Evolutionary conservation across 2,113 vertebrate species (phyloP).

Genomic region (Podocnemis expansa): DNA sequence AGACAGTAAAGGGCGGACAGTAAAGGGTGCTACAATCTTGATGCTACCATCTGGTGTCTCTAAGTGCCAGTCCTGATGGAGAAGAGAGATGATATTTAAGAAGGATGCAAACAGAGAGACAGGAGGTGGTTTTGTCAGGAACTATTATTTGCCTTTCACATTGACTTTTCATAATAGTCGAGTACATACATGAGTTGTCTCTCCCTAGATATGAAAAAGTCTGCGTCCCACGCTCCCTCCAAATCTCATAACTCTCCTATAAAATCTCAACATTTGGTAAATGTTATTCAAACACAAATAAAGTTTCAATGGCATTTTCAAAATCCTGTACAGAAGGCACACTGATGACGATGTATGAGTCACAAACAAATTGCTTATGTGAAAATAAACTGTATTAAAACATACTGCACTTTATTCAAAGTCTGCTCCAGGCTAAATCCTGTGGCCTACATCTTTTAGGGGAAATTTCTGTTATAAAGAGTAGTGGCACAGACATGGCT

Average conservation of each 20-base stretch:
- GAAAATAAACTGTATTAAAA: conserved; percentile 67
- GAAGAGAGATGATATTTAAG: conserved; percentile 75
- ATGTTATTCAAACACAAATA: conserved; percentile 71
- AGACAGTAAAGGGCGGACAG: conserved; percentile 80
- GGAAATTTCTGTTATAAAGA: conserved; percentile 33
- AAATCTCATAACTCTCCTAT: conserved; percentile 60
- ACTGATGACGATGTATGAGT: conserved; percentile 69
- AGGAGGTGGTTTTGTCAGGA: conserved; percentile 46
- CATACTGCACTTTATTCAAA: conserved; percentile 66
- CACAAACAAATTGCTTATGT: conserved; percentile 70
- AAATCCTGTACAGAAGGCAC: conserved; percentile 70
- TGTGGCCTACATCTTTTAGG: background rate
- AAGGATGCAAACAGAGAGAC: conserved; percentile 71
- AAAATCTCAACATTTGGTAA: conserved; percentile 49
- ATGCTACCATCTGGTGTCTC: conserved; percentile 80
- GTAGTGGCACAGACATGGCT: background rate
- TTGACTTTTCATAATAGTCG: conserved; percentile 53
- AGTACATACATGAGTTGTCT: background rate
- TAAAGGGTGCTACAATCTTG: conserved; percentile 82
- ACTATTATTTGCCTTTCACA: conserved; percentile 61
- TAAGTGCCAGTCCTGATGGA: conserved; percentile 76
- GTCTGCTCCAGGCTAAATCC: conserved; percentile 28
- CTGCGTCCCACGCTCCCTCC: background rate
- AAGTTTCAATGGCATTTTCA: conserved; percentile 66
- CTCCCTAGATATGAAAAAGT: background rate